These are phyloP conservation scores for Datnioides undecimradiatus DNA, from an alignment of 2,113 vertebrate species.

Conservation along the genomic window DNA sequence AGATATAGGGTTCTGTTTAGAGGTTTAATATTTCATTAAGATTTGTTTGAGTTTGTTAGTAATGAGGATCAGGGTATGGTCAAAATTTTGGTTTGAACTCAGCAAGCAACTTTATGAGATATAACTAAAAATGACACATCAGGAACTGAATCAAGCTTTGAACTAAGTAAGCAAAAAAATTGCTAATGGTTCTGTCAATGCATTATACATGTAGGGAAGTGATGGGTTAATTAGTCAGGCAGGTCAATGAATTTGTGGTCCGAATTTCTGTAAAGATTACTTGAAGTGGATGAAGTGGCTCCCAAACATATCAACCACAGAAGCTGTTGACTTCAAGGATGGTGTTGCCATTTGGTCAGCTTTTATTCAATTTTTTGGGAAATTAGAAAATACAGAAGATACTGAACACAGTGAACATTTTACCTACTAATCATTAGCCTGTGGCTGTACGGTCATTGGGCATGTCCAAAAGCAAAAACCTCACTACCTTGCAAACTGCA, in stretches of 20 bases:
- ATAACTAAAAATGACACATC: too few species aligned
- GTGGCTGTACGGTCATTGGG: neutral
- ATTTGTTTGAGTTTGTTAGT: slow-evolving; percentile 1
- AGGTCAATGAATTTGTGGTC: neutral
- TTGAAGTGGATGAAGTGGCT: neutral
- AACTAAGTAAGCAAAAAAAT: too few species aligned
- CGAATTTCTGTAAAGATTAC: neutral
- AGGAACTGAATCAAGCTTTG: too few species aligned
- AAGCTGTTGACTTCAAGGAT: neutral
- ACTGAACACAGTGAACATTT: neutral
- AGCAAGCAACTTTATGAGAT: too few species aligned
- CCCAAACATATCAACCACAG: neutral
- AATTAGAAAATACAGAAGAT: neutral
- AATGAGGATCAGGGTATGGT: too few species aligned
- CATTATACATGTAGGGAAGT: neutral
- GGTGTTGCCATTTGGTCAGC: too few species aligned
- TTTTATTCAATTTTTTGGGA: neutral
- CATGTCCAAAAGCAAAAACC: too few species aligned
- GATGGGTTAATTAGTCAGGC: neutral
- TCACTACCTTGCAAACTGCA: too few species aligned
- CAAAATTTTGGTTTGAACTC: too few species aligned
- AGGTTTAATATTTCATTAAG: neutral
- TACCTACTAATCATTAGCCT: neutral
- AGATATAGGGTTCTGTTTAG: neutral
- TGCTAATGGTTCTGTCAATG: neutral